Conservation (phyloP, 1,140 invertebrate species). For the Drosophila repletoides region DNA sequence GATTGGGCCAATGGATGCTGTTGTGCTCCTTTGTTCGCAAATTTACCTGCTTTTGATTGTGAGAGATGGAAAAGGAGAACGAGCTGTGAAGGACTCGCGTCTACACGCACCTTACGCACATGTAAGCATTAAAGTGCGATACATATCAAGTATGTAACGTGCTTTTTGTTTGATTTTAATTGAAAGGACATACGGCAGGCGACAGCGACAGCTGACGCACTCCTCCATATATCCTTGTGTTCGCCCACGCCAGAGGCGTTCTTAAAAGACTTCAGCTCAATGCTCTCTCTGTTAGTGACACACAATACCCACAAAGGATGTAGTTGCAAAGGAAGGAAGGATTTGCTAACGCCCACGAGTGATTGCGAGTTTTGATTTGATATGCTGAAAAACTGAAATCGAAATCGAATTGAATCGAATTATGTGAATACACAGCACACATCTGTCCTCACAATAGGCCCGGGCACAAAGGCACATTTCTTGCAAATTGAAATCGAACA, state of each 20-base stretch:
- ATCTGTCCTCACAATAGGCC: slow-evolving; percentile 11
- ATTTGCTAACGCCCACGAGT: slow-evolving; percentile 11
- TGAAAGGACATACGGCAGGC: slow-evolving; percentile 45
- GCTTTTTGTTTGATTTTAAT: slow-evolving; percentile 69
- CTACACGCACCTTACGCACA: slow-evolving; percentile 54
- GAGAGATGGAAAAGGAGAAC: neutral
- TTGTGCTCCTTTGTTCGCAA: neutral
- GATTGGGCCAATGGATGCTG: slow-evolving; percentile 47
- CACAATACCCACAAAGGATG: slow-evolving; percentile 17
- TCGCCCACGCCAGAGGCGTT: slow-evolving; percentile 23
- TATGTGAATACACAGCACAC: slow-evolving; percentile 28
- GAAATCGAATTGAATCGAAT: slow-evolving; percentile 49
- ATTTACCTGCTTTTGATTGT: slow-evolving; percentile 19
- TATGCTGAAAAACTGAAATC: slow-evolving; percentile 49
- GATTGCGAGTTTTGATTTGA: slow-evolving; percentile 56
- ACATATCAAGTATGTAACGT: slow-evolving; percentile 21
- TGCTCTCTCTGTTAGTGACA: slow-evolving; percentile 41
- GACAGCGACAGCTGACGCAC: slow-evolving; percentile 51
- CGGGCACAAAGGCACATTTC: slow-evolving; percentile 35
- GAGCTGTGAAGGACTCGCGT: neutral
- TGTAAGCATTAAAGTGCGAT: slow-evolving; percentile 51
- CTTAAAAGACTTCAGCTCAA: slow-evolving; percentile 39
- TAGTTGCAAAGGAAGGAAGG: slow-evolving; percentile 31
- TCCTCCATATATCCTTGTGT: slow-evolving; percentile 1
- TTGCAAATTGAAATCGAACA: slow-evolving; percentile 37